A percentile compares a stretch with the other conserved stretches of the same genome.
Evolutionary conservation across 2,888 invertebrate genomes (phyloP).

Genomic region (Hyalella azteca): DNA sequence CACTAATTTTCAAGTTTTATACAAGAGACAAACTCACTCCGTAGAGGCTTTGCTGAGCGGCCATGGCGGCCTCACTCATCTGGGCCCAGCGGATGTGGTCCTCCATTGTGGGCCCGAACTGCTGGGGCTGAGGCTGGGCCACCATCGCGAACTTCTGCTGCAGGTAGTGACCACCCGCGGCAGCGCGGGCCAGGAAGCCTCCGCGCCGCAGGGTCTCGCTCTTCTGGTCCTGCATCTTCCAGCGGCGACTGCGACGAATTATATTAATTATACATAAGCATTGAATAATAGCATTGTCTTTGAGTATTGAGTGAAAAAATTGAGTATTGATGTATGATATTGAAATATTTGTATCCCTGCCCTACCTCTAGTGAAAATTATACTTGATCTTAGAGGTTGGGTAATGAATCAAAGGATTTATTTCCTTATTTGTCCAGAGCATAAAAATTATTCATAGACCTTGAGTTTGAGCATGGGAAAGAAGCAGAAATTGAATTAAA

Average conservation of each 20-base stretch:
- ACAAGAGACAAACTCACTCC: neutral
- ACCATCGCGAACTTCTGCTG: conserved; percentile 29
- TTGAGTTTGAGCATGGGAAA: too few relatives aligned
- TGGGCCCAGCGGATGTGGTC: conserved; percentile 88
- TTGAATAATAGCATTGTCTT: too few relatives aligned
- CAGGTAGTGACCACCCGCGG: conserved; percentile 63
- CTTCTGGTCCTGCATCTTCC: conserved; percentile 85
- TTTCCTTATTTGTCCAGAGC: too few relatives aligned
- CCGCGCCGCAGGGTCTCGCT: conserved; percentile 70
- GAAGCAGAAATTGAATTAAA: too few relatives aligned
- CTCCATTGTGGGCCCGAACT: conserved; percentile 75
- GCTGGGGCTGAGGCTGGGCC: conserved; percentile 22
- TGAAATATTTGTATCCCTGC: too few relatives aligned
- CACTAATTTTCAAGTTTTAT: neutral
- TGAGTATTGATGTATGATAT: neutral
- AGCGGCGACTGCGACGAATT: conserved; percentile 76
- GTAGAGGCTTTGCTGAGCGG: conserved; percentile 21
- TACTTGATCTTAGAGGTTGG: too few relatives aligned
- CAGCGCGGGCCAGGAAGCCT: conserved; percentile 84
- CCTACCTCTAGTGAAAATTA: too few relatives aligned
- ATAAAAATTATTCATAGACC: too few relatives aligned
- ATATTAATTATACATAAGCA: too few relatives aligned
- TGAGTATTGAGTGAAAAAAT: too few relatives aligned
- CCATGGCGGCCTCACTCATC: conserved; percentile 71
- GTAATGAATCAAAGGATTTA: too few relatives aligned